Conservation (phyloP, 2,113 vertebrate genomes). For the Capreolus pygargus region DNA sequence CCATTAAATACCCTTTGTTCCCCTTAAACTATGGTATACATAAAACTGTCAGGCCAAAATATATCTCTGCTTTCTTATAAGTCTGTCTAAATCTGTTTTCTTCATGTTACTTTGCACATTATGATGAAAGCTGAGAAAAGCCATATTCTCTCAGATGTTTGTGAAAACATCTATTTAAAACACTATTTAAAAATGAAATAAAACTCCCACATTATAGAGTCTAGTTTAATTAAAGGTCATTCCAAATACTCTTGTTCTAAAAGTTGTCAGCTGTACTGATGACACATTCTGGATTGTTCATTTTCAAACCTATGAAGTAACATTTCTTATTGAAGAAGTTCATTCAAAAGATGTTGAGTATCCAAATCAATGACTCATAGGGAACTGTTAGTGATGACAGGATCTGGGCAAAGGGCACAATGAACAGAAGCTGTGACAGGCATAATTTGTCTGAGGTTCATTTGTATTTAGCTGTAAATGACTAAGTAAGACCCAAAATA, state of each 20-base stretch:
- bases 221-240: constrained; percentile 21
- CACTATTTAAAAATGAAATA: not conserved
- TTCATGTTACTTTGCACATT: constrained; percentile 8
- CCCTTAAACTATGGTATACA: not conserved
- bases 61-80: not conserved
- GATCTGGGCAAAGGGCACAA: not conserved
- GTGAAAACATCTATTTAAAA: too few species aligned
- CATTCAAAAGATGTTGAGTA: not conserved
- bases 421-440: not conserved
- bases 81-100: not conserved
- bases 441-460: constrained; percentile 24
- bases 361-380: constrained; percentile 11
- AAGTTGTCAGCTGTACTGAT: not conserved
- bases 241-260: constrained; percentile 1
- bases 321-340: constrained; percentile 39
- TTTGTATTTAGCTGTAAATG: constrained; percentile 48
- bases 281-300: not conserved
- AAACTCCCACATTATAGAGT: not conserved
- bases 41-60: not conserved
- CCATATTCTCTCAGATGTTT: not conserved
- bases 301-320: not conserved
- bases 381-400: not conserved
- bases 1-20: not conserved
- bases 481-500: constrained; percentile 36
- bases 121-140: not conserved